Percentiles rank a stretch among this genome's conserved stretches.
Conservation (phyloP, 2,888 invertebrate genomes). For the Automeris io region DNA sequence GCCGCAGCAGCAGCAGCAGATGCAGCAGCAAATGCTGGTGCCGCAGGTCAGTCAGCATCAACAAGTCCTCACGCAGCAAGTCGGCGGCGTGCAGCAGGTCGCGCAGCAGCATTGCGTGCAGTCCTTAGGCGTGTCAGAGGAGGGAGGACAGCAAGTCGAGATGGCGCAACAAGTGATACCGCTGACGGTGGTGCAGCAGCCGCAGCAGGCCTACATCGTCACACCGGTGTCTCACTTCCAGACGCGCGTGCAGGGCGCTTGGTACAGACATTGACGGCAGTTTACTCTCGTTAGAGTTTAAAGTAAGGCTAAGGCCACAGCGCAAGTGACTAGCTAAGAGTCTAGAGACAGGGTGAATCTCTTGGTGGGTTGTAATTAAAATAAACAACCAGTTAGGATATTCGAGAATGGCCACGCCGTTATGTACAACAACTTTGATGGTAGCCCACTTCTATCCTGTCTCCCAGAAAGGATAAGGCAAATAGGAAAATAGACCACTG, state of each 20-base stretch:
- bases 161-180: conserved; percentile 81
- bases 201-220: conserved; percentile 80
- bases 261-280: conserved; percentile 70
- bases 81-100: conserved; percentile 60
- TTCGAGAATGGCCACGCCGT: no score
- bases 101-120: conserved; percentile 69
- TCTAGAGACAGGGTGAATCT: conserved; percentile 39
- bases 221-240: conserved; percentile 81
- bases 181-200: conserved; percentile 79
- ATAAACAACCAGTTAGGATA: no score
- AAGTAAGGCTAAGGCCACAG: conserved; percentile 19
- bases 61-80: conserved; percentile 63
- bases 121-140: conserved; percentile 66
- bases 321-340: conserved; percentile 27
- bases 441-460: no score
- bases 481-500: no score
- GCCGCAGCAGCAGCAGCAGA: conserved; percentile 47
- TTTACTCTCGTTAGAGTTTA: conserved; percentile 20
- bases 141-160: conserved; percentile 73
- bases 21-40: conserved; percentile 70
- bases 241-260: conserved; percentile 78
- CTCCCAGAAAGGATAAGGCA: no score
- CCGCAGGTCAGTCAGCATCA: conserved; percentile 73
- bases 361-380: no score
- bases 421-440: no score